These are phyloP conservation scores for Pterophyllum scalare DNA, from an alignment of 2,113 vertebrate species.

Conservation along the genomic window DNA sequence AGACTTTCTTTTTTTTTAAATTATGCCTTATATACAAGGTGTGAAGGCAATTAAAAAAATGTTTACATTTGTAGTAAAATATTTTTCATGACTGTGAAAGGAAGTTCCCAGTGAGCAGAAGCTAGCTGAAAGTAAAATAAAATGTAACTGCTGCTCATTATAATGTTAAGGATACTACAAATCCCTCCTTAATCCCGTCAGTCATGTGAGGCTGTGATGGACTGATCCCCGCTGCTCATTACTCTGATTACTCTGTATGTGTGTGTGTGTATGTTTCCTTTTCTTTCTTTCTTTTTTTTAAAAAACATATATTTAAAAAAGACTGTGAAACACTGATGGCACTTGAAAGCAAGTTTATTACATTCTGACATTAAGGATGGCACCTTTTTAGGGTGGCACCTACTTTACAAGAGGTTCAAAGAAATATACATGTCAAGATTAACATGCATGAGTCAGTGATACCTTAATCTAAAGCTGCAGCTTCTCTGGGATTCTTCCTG, in stretches of 20 bases:
- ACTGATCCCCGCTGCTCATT: conserved; percentile 49
- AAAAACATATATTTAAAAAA: not conserved
- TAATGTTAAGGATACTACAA: conserved; percentile 51
- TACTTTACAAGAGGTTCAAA: conserved; percentile 38
- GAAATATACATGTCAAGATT: conserved; percentile 51
- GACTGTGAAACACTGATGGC: not conserved
- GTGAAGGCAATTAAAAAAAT: not conserved
- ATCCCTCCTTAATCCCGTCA: conserved; percentile 67
- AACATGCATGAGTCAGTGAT: conserved; percentile 47
- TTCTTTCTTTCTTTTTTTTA: not conserved
- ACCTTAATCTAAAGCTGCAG: conserved; percentile 63
- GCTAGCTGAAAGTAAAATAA: not conserved
- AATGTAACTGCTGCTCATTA: conserved; percentile 29
- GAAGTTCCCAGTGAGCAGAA: not conserved
- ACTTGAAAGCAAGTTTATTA: not conserved
- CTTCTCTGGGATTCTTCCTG: conserved; percentile 25
- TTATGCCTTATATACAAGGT: not conserved
- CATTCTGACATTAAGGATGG: not conserved
- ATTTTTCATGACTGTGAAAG: not conserved
- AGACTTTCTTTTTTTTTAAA: not conserved
- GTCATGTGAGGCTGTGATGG: conserved; percentile 48
- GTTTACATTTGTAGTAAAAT: not conserved
- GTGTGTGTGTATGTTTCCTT: not conserved
- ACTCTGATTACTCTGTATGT: conserved; percentile 45
- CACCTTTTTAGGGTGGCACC: not conserved